Evolutionary conservation across 2,797 vertebrate species (phyloP).

Genomic region (Chaunax sp.): DNA sequence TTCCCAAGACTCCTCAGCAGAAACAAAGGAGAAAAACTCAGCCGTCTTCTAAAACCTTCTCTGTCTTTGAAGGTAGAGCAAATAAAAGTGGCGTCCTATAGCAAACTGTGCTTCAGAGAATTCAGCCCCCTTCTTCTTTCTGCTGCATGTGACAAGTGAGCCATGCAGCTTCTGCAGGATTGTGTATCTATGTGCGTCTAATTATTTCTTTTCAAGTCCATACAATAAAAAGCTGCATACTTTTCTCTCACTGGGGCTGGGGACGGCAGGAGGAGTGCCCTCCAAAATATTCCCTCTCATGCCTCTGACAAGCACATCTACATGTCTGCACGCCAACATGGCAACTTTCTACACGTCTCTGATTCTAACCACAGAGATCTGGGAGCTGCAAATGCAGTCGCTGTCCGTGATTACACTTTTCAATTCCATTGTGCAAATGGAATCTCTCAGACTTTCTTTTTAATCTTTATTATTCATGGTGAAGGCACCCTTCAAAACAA

Average conservation of each 20-base stretch:
- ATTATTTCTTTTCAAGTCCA: constrained; percentile 84
- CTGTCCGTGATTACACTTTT: constrained; percentile 73
- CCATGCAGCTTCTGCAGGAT: constrained; percentile 73
- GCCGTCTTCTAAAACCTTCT: constrained; percentile 52
- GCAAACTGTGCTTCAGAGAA: constrained; percentile 80
- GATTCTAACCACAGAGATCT: constrained; percentile 80
- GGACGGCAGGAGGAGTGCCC: constrained; percentile 78
- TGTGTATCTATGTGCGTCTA: constrained; percentile 83
- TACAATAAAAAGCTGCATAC: constrained; percentile 77
- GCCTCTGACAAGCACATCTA: constrained; percentile 81
- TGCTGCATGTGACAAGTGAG: constrained; percentile 81
- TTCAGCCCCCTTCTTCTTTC: constrained; percentile 58
- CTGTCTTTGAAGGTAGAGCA: constrained; percentile 79
- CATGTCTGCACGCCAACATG: constrained; percentile 79
- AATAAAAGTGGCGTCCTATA: constrained; percentile 76
- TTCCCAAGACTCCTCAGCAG: constrained; percentile 30
- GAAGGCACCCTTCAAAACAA: constrained; percentile 41
- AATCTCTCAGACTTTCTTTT: constrained; percentile 64
- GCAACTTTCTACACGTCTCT: constrained; percentile 74
- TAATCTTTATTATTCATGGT: constrained; percentile 61
- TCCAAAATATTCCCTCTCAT: constrained; percentile 79
- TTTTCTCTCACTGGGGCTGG: constrained; percentile 55
- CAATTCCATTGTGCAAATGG: constrained; percentile 69
- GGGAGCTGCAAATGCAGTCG: constrained; percentile 61
- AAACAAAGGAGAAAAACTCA: constrained; percentile 52